Evolutionary conservation across 2,888 invertebrate species (phyloP).

Genomic region (Caenorhabditis drosophilae): DNA sequence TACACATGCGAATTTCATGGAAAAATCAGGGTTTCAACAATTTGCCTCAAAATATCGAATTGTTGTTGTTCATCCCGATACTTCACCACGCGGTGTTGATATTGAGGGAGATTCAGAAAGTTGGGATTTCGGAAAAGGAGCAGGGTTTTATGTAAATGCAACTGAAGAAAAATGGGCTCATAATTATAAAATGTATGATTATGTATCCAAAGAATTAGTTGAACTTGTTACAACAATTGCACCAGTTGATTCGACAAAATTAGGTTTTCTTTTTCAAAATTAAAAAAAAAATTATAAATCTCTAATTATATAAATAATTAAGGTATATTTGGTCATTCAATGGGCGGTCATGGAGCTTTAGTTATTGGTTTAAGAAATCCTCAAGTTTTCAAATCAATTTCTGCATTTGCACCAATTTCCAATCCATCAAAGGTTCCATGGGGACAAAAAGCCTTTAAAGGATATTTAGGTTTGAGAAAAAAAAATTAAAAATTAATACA

Average conservation of each 20-base stretch:
- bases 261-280: no score
- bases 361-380: slow-evolving; percentile 72
- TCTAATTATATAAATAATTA: neutral
- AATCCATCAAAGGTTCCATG: slow-evolving; percentile 85
- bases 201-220: slow-evolving; percentile 75
- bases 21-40: slow-evolving; percentile 91
- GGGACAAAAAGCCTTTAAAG: slow-evolving; percentile 75
- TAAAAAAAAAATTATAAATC: no score
- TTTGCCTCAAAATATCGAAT: slow-evolving; percentile 77
- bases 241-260: slow-evolving; percentile 27
- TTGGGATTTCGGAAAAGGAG: slow-evolving; percentile 91
- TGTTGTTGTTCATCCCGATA: slow-evolving; percentile 90
- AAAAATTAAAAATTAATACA: neutral
- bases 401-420: slow-evolving; percentile 92
- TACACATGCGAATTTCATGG: slow-evolving; percentile 91
- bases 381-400: slow-evolving; percentile 81
- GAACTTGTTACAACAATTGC: slow-evolving; percentile 31
- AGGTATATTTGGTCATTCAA: slow-evolving; percentile 74
- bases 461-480: slow-evolving; percentile 69
- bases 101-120: slow-evolving; percentile 88
- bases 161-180: slow-evolving; percentile 87
- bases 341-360: slow-evolving; percentile 97
- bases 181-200: slow-evolving; percentile 93
- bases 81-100: slow-evolving; percentile 79
- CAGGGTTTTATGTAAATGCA: slow-evolving; percentile 94